phyloP scores from a whole-genome alignment of 2,113 vertebrate species.

The Atrichornis clamosus region DNA sequence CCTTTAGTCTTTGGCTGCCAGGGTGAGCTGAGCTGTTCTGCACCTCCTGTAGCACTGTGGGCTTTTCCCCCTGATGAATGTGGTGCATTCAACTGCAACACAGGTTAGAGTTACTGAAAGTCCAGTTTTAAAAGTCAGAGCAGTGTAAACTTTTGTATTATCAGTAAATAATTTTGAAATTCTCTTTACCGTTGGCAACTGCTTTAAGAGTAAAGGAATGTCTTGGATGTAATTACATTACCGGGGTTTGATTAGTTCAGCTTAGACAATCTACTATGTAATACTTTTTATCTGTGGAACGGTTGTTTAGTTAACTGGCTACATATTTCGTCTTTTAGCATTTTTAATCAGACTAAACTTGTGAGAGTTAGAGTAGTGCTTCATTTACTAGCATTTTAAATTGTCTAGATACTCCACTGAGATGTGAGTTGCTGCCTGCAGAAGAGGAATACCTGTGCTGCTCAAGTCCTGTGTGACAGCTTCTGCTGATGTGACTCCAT shows the following conservation, averaged over 20 bases:
- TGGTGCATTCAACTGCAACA: neutral
- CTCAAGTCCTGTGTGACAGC: neutral
- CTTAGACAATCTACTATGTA: neutral
- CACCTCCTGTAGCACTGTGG: neutral
- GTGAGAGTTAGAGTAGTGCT: neutral
- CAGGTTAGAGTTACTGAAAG: neutral
- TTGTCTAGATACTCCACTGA: neutral
- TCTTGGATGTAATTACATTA: slow-evolving; percentile 1
- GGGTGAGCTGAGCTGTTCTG: neutral
- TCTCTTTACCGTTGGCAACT: neutral
- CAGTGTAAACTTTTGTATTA: neutral
- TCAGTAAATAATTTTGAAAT: neutral
- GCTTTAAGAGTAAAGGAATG: neutral
- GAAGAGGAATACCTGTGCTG: neutral
- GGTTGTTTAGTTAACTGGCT: neutral
- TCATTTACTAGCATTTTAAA: neutral
- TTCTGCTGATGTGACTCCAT: neutral
- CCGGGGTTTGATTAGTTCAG: neutral
- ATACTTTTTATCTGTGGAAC: slow-evolving; percentile 2
- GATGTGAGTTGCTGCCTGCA: neutral
- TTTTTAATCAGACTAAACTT: neutral
- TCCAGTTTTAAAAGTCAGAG: neutral
- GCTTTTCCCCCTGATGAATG: neutral
- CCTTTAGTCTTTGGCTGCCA: neutral
- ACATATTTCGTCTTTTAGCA: neutral